Base-by-base conservation (phyloP, 2,797 vertebrate genomes). In the Pelochelys cantorii region DNA sequence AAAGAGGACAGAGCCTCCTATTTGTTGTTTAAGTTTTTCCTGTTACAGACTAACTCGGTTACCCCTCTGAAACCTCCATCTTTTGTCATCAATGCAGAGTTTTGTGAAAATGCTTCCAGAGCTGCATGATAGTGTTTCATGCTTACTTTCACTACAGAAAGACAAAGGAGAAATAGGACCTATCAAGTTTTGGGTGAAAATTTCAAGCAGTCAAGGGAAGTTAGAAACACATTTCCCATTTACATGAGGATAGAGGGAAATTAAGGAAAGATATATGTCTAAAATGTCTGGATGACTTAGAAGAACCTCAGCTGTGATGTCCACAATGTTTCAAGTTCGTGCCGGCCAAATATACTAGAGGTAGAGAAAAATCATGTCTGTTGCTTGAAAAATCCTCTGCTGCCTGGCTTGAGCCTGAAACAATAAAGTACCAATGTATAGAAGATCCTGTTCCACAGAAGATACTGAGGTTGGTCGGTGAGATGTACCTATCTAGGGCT, bases 261-360 rank as follows among this genome's bases (percentile, higher is more conserved):
- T 34, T 20, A 68, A 34, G n/a, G 31, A 68, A 68, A 34, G 23
- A 75, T 42, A 8, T 75, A n/a, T 71, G 42, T 75, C 22, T 75
- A 48, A 48, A 27, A 25, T 34, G 37, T 27, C 23, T 42, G 48
- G 11, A 75, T 22, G 25, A 23, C 37, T 75, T 75, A 42, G 71
- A 48, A 75, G 6, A 75, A 68, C 34, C 71, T 75, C 22, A 42
- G 23, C 11, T 42, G 23, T 42, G 37, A 13, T 6, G 3, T 65
- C 62, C 34, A 20, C 18, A 34, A 34, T 11, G 65, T 34, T 68
- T 75, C 42, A 27, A 37, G 7, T 48, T 92, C 92, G 91, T 74
- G 90, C 89, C 89, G 85, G 94, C 91, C 87, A 90, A 53, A 93
- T 90, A 90, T 90, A 82, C 88, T 81, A 80, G 84, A 94, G 77